phyloP scores from a whole-genome alignment of 92 coral and sea anemone genomes.

The Siderastrea siderea region DNA sequence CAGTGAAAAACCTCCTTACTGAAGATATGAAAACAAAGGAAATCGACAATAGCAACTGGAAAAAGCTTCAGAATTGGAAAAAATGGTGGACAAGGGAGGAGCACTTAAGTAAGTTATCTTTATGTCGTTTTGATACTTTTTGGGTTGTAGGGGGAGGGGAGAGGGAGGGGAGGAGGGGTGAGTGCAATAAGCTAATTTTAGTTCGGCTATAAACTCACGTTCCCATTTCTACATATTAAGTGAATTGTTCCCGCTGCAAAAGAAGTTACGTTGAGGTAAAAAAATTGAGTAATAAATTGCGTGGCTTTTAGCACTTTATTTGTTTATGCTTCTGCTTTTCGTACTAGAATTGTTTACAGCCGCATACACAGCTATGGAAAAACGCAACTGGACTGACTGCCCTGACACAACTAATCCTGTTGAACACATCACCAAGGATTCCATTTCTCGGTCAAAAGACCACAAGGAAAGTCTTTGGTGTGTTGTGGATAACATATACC shows the following conservation, averaged over 20 bases:
- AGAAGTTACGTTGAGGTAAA: no score
- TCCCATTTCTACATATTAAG: no score
- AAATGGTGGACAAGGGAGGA: constrained; percentile 57
- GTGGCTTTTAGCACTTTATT: neutral
- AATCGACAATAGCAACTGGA: constrained; percentile 13
- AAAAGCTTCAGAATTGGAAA: constrained; percentile 27
- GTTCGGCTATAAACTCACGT: no score
- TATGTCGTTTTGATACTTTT: no score
- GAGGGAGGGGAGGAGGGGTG: no score
- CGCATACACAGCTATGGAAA: constrained; percentile 20
- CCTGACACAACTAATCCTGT: constrained; percentile 48
- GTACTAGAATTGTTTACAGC: constrained; percentile 32
- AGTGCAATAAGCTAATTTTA: no score
- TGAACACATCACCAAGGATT: constrained; percentile 23
- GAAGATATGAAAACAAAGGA: neutral
- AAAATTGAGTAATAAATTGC: no score
- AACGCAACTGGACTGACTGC: neutral
- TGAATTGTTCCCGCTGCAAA: no score
- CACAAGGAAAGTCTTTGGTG: neutral
- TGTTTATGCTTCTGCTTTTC: neutral
- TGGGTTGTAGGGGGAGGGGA: no score
- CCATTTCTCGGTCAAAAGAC: neutral
- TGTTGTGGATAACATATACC: constrained; percentile 28
- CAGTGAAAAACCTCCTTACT: neutral
- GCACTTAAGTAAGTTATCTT: constrained; percentile 31